phyloP scores from a whole-genome alignment of 2,888 invertebrate genomes.

The Thecophora atra region DNA sequence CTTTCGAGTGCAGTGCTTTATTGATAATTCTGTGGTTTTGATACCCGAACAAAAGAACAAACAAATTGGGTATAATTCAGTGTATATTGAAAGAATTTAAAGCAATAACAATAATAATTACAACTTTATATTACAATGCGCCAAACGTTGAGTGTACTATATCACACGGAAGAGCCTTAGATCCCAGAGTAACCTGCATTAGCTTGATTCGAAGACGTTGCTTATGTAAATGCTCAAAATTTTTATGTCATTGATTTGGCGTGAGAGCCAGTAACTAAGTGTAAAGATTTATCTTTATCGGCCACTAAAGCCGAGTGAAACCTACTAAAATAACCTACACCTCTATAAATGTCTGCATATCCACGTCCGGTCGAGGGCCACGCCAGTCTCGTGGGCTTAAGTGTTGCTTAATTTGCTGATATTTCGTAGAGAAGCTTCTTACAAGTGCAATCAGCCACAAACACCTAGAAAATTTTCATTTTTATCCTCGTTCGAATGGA shows the following conservation, averaged over 20 bases:
- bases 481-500: background rate
- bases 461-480: background rate
- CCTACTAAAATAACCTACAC: background rate
- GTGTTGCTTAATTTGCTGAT: background rate
- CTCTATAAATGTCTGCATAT: background rate
- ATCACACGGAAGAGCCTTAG: background rate
- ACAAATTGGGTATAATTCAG: constrained; percentile 7
- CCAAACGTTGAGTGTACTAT: constrained; percentile 1
- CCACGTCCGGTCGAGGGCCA: background rate
- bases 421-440: background rate
- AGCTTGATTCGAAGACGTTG: background rate
- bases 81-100: background rate
- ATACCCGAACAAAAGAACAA: background rate
- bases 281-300: constrained; percentile 7
- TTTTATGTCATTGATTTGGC: background rate
- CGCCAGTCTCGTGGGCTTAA: background rate
- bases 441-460: background rate
- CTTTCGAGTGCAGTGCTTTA: background rate
- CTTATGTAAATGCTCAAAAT: background rate
- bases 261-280: background rate
- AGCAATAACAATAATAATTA: background rate
- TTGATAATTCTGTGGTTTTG: background rate
- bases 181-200: background rate
- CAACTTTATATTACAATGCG: background rate
- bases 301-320: background rate